Evolutionary conservation across 2,797 vertebrate species (phyloP).

Genomic region (Halcyon smyrnensis): DNA sequence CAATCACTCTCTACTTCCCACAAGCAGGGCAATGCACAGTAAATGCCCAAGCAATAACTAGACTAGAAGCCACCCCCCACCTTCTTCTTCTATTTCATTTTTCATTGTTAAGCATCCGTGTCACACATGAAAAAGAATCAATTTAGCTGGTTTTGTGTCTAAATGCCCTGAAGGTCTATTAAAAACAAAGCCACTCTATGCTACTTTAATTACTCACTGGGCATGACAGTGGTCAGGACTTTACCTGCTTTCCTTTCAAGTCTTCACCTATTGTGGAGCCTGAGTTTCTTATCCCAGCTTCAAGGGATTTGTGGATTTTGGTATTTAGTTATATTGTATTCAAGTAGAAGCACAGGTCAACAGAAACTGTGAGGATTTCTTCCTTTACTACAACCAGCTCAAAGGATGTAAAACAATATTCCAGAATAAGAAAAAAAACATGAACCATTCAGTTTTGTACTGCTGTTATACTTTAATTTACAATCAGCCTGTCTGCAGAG

Average conservation of each 20-base stretch:
- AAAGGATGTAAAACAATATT: background rate
- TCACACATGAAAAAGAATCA: background rate
- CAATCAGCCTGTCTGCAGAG: background rate
- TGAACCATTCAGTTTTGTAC: constrained; percentile 26
- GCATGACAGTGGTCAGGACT: background rate
- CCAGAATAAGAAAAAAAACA: background rate
- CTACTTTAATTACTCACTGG: background rate
- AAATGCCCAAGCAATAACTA: background rate
- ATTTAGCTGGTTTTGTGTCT: background rate
- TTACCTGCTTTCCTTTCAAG: background rate
- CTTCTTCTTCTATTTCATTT: background rate
- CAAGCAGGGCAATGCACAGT: background rate
- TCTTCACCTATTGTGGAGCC: background rate
- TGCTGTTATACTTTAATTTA: background rate
- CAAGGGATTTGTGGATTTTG: background rate
- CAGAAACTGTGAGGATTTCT: constrained; percentile 1
- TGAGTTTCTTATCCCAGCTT: background rate
- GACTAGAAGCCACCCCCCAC: background rate
- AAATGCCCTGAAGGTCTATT: background rate
- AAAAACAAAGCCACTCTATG: background rate
- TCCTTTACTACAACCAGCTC: background rate
- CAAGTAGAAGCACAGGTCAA: constrained; percentile 2
- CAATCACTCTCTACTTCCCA: background rate
- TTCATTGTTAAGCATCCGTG: background rate
- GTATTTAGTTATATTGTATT: background rate